phyloP scores from a whole-genome alignment of 2,113 vertebrate species.

The Scortum barcoo region DNA sequence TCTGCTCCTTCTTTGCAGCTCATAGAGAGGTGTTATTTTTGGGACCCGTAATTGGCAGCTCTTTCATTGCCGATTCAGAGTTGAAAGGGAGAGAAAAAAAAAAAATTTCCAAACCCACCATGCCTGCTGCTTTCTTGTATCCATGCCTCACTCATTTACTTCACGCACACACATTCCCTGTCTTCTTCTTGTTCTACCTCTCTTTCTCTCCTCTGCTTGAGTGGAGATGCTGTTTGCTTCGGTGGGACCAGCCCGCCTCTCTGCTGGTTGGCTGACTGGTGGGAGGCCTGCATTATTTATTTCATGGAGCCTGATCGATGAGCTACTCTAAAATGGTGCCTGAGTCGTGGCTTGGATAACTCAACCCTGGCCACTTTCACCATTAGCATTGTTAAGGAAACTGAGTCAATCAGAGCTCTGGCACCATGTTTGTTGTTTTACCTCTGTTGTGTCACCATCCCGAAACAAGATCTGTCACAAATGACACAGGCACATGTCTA shows the following conservation, averaged over 20 bases:
- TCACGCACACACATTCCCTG: conserved; percentile 29
- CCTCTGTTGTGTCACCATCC: neutral
- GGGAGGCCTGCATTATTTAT: conserved; percentile 77
- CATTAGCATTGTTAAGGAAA: conserved; percentile 29
- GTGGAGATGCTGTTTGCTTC: conserved; percentile 52
- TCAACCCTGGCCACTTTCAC: conserved; percentile 45
- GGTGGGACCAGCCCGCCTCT: conserved; percentile 52
- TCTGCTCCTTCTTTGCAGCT: conserved; percentile 39
- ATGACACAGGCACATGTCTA: neutral
- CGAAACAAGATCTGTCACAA: neutral
- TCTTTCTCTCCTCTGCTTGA: conserved; percentile 40
- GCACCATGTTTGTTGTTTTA: neutral
- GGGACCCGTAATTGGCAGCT: conserved; percentile 50
- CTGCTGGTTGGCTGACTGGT: conserved; percentile 60
- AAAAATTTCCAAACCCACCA: neutral
- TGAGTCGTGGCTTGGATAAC: conserved; percentile 61
- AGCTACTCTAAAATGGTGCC: conserved; percentile 76
- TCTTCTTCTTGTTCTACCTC: conserved; percentile 9
- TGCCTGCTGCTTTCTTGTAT: conserved; percentile 24
- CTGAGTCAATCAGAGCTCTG: conserved; percentile 19
- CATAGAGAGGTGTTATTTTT: conserved; percentile 65
- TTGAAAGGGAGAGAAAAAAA: conserved; percentile 49
- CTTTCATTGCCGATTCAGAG: conserved; percentile 34
- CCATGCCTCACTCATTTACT: conserved; percentile 36
- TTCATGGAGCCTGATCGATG: conserved; percentile 78